Base-by-base conservation (phyloP, 2,113 vertebrate genomes). In the Fulmarus glacialis region DNA sequence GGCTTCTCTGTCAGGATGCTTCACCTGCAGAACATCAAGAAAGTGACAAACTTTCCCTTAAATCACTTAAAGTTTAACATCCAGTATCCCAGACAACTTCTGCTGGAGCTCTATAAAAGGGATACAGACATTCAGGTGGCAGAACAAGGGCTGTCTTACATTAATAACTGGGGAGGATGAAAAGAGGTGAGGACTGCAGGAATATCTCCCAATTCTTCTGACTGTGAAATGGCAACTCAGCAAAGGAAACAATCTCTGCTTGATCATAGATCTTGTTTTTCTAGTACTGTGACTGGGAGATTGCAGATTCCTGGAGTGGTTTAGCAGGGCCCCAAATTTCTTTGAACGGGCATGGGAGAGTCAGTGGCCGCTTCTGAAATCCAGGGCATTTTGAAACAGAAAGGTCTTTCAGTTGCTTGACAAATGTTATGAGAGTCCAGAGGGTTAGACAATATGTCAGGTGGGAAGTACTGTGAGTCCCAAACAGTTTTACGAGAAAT, bases 391-490 rank as follows among this genome's bases (percentile, higher is more conserved):
- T 91, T 91, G 74, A 85, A 87, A 93, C 8, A 93, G 45, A 95
- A 87, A 93, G 30, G 11, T 36, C 38, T 96, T 93, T 90, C 79
- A 12, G 40, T 84, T 92, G 38, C 50, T 87, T 90, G 70, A 77
- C 48, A 80, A 73, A 90, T 4, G 11, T 94, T 90, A 90, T 1
- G 1, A 47, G 66, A 58, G n/a, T 78, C 75, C 15, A 15, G 71
- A 94, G 74, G 50, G 32, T 80, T 89, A 94, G 90, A 88, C 67
- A 81, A 70, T 92, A 88, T 89, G 85, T 93, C 95, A 97, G 85
- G 67, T 95, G 93, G 87, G 71, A 95, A 92, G 85, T 17, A 88
- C 50, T 58, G 67, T 94, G 93, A 88, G 79, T 74, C 55, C 66
- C 82, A 92, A 95, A 89, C 55, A 90, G 79, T 83, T 95, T 96